Percentiles rank a stretch among this genome's conserved stretches.
Conservation (phyloP, 2,797 vertebrate genomes). For the Phoxinus dragarum region DNA sequence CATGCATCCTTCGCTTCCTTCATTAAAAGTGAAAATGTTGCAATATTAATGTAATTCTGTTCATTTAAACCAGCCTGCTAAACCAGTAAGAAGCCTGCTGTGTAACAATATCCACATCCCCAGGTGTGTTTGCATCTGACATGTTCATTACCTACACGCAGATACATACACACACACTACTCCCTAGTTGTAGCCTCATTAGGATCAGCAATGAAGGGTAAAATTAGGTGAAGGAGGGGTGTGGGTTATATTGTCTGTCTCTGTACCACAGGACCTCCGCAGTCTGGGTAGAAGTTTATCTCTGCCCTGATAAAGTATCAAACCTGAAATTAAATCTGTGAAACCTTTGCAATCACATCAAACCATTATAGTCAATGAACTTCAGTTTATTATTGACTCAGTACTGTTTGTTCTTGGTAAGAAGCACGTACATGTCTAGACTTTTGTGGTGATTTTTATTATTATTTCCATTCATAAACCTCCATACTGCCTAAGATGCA, state of each 20-base stretch:
- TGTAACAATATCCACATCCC: conserved; percentile 7
- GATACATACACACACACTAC: background rate
- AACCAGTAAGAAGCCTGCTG: background rate
- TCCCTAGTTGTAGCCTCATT: conserved; percentile 15
- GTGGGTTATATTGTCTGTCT: conserved; percentile 4
- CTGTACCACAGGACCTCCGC: background rate
- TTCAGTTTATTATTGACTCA: background rate
- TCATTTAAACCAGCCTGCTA: background rate
- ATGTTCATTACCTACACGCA: conserved; percentile 41
- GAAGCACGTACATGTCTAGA: background rate
- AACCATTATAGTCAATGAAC: background rate
- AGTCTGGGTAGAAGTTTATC: background rate
- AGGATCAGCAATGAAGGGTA: conserved; percentile 42
- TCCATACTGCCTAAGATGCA: background rate
- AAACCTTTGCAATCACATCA: background rate
- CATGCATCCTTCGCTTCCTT: background rate
- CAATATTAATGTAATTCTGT: conserved; percentile 21
- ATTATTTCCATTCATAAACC: background rate
- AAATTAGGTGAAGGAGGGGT: background rate
- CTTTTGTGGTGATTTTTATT: background rate
- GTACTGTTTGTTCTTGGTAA: background rate
- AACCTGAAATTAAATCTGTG: background rate
- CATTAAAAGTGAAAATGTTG: conserved; percentile 12
- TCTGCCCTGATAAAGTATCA: background rate
- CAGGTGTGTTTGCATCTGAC: conserved; percentile 39